These are phyloP conservation scores for Arbacia lixula DNA, from an alignment of 53 echinoderm and acorn worm species.

Conservation along the genomic window DNA sequence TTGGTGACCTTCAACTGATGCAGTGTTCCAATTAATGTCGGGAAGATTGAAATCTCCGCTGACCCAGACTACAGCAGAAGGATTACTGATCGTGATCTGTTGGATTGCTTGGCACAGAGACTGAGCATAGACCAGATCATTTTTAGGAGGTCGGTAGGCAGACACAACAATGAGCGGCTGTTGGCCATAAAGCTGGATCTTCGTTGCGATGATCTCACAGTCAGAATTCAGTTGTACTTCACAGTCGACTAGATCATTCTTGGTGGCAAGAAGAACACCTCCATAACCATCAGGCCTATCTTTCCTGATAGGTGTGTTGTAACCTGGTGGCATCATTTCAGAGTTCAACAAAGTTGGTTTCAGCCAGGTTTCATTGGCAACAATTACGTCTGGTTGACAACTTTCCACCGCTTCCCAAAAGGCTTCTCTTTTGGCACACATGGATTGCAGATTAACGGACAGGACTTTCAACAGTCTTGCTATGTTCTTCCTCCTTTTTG, in stretches of 20 bases:
- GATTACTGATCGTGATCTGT: conserved; percentile 4
- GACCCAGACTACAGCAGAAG: conserved; percentile 40
- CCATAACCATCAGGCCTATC: conserved; percentile 51
- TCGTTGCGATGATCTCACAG: conserved; percentile 43
- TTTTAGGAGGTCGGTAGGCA: conserved; percentile 44
- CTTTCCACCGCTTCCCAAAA: conserved; percentile 41
- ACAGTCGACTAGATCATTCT: conserved; percentile 19
- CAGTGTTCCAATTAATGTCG: conserved; percentile 32
- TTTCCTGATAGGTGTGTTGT: conserved; percentile 48
- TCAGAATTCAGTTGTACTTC: conserved; percentile 4
- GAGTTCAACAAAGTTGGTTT: conserved; percentile 40
- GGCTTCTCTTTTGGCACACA: conserved; percentile 33
- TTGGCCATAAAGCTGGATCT: conserved; percentile 35
- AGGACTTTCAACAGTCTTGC: conserved; percentile 25
- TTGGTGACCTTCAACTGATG: conserved; percentile 16
- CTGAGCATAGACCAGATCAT: conserved; percentile 41
- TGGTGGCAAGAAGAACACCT: conserved; percentile 47
- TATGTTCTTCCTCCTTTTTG: neutral
- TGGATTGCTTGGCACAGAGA: conserved; percentile 38
- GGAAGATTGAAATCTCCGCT: conserved; percentile 52
- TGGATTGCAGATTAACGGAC: conserved; percentile 11
- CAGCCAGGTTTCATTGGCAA: conserved; percentile 60
- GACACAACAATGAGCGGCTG: conserved; percentile 43
- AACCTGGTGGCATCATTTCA: conserved; percentile 53
- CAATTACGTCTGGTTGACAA: conserved; percentile 39